Base-by-base conservation (phyloP, 2,888 invertebrate genomes). In the Lasioglossum oenotherae region DNA sequence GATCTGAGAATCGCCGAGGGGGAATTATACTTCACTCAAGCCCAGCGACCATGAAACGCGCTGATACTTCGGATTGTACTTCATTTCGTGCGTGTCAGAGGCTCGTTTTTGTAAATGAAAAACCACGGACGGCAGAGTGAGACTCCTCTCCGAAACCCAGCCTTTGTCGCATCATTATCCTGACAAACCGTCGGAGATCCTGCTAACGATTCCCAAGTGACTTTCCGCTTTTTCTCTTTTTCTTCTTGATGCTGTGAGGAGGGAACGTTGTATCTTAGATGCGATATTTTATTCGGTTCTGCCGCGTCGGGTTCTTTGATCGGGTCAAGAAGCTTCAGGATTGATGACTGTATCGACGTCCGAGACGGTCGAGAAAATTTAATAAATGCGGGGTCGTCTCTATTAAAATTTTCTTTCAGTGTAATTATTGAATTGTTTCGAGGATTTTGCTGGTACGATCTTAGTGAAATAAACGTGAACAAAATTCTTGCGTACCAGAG, bases 191-290 rank as follows among this genome's bases (percentile, higher is more conserved):
- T 71, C 81, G 57, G 74, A 80, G 74, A 86, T 72, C 73, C 67
- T 71, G 80, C 82, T 88, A 88, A 90, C 88, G 90, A 90, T 87
- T 83, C 86, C 83, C 84, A 86, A 88, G 88, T 90, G 89, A 89
- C 89, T 88, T 76, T 88, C 77, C 74, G 76, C 82, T 87, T 90
- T 86, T 88, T 83, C 80, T 74, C 74, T 57, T 67, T 35, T 31
- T 35, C 31, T 31, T 31, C 35, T 67, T 31, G 8, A 77, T 80
- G 74, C 74, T 77, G 38, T 38, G 19, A 67, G 79, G 78, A 78
- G 67, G 80, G 57, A 82, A 82, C 69, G 73, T 72, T 49, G 31
- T 35, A 67, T 67, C 60, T 78, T 77, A 60, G 82, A 78, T 38
- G 35, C 69, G 19, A 76, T 79, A 79, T 71, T 85, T 78, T 60